Evolutionary conservation across 2,888 invertebrate genomes (phyloP).

Genomic region (Microplitis manilae): DNA sequence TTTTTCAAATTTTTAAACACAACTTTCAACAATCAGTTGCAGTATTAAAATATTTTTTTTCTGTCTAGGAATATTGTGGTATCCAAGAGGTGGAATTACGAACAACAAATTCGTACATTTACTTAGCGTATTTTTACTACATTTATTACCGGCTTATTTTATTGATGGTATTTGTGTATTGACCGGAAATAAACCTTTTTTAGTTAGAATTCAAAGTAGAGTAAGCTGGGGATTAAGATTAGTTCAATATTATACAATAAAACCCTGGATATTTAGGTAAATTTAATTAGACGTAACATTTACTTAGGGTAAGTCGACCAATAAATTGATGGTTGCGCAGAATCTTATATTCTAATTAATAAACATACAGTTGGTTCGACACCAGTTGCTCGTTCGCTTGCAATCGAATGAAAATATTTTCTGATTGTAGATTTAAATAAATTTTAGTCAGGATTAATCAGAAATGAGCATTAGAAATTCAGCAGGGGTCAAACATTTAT

Average conservation of each 20-base stretch:
- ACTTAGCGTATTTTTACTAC: conserved; percentile 80
- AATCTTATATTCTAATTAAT: no score
- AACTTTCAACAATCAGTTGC: background rate
- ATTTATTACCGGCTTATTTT: conserved; percentile 84
- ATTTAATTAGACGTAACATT: conserved; percentile 38
- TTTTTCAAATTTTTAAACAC: conserved; percentile 11
- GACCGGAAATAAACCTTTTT: conserved; percentile 82
- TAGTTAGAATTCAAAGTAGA: conserved; percentile 78
- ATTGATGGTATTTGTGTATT: conserved; percentile 80
- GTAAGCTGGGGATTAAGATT: conserved; percentile 78
- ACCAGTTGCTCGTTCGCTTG: no score
- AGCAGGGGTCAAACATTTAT: no score
- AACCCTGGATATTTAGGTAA: conserved; percentile 83
- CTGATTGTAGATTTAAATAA: no score
- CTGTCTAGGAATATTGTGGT: conserved; percentile 65
- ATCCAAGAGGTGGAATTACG: conserved; percentile 80
- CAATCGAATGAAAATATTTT: no score
- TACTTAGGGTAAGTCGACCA: no score
- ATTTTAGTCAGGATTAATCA: no score
- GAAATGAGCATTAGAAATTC: no score
- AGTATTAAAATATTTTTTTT: no score
- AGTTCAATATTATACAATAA: conserved; percentile 85
- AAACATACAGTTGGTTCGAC: no score
- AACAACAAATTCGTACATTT: conserved; percentile 79
- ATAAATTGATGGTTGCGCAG: no score